Evolutionary conservation across 1,140 invertebrate species (phyloP).

Genomic region (Drosophila bocqueti): DNA sequence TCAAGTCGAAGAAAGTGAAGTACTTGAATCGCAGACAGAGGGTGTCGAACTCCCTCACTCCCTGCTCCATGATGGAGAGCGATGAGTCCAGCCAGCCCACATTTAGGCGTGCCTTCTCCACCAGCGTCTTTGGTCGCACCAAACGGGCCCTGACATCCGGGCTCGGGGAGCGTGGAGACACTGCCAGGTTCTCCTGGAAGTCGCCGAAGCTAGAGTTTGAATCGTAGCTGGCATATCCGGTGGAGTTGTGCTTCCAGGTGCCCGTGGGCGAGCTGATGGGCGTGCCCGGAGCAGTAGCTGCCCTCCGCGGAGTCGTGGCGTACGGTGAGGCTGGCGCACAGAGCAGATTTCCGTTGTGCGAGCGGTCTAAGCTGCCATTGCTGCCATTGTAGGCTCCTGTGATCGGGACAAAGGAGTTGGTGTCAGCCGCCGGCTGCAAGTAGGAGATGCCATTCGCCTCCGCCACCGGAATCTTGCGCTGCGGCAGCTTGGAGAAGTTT

Average conservation of each 20-base stretch:
- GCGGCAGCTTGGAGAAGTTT: slow-evolving; percentile 92
- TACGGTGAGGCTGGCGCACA: slow-evolving; percentile 68
- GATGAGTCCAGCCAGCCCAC: slow-evolving; percentile 99
- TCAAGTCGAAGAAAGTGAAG: slow-evolving; percentile 97
- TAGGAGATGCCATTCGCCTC: slow-evolving; percentile 77
- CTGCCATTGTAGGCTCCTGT: slow-evolving; percentile 88
- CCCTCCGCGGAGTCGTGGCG: slow-evolving; percentile 87
- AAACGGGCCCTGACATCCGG: slow-evolving; percentile 91
- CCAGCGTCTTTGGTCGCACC: slow-evolving; percentile 94
- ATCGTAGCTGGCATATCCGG: slow-evolving; percentile 76
- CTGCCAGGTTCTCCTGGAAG: slow-evolving; percentile 91
- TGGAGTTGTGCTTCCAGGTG: slow-evolving; percentile 77
- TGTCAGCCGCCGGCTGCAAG: slow-evolving; percentile 89
- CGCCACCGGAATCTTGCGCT: slow-evolving; percentile 86
- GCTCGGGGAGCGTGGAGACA: slow-evolving; percentile 91
- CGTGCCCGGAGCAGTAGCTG: slow-evolving; percentile 88
- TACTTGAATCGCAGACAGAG: slow-evolving; percentile 95
- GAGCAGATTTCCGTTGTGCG: slow-evolving; percentile 85
- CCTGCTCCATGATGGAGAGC: slow-evolving; percentile 99
- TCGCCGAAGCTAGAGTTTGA: slow-evolving; percentile 87
- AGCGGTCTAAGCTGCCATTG: slow-evolving; percentile 89
- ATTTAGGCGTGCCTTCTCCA: slow-evolving; percentile 98
- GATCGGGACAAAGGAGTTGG: slow-evolving; percentile 94
- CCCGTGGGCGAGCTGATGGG: slow-evolving; percentile 89
- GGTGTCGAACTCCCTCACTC: slow-evolving; percentile 96